Evolutionary conservation across 2,888 invertebrate species (phyloP).

Genomic region (Laothoe populi): DNA sequence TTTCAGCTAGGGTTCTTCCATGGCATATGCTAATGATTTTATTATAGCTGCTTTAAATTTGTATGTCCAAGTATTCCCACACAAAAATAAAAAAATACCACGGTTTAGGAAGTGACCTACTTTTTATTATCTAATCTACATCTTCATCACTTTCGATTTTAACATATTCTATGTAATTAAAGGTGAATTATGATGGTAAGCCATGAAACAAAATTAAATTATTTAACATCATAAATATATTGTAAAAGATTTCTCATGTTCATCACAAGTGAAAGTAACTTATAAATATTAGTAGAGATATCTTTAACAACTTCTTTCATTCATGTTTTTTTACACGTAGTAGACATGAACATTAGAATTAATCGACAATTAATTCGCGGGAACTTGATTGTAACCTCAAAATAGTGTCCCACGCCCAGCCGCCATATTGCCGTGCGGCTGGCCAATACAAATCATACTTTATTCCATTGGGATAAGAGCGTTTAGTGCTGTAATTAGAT

Average conservation of each 20-base stretch:
- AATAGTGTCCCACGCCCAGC: slow-evolving; percentile 67
- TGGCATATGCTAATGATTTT: not conserved
- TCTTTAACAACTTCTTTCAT: slow-evolving; percentile 52
- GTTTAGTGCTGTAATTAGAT: slow-evolving; percentile 34
- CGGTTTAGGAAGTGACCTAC: not conserved
- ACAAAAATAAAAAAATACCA: not conserved
- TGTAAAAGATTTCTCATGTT: slow-evolving; percentile 19
- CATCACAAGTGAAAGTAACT: slow-evolving; percentile 17
- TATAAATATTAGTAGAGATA: slow-evolving; percentile 8
- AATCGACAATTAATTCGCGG: slow-evolving; percentile 64
- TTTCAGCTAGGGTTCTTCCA: not conserved
- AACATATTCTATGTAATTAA: not conserved
- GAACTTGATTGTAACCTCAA: slow-evolving; percentile 72
- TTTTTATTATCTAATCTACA: not conserved
- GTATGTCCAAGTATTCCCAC: not conserved
- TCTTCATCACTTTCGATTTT: slow-evolving; percentile 8
- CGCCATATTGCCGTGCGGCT: slow-evolving; percentile 5
- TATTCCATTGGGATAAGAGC: slow-evolving; percentile 42
- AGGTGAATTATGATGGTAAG: slow-evolving; percentile 11
- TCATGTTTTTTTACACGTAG: slow-evolving; percentile 56
- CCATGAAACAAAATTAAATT: slow-evolving; percentile 4
- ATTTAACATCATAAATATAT: slow-evolving; percentile 16
- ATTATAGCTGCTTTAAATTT: no score
- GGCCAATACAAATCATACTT: slow-evolving; percentile 41
- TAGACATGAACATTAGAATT: slow-evolving; percentile 57